phyloP scores from a whole-genome alignment of 2,113 vertebrate genomes.

The Oreochromis niloticus region DNA sequence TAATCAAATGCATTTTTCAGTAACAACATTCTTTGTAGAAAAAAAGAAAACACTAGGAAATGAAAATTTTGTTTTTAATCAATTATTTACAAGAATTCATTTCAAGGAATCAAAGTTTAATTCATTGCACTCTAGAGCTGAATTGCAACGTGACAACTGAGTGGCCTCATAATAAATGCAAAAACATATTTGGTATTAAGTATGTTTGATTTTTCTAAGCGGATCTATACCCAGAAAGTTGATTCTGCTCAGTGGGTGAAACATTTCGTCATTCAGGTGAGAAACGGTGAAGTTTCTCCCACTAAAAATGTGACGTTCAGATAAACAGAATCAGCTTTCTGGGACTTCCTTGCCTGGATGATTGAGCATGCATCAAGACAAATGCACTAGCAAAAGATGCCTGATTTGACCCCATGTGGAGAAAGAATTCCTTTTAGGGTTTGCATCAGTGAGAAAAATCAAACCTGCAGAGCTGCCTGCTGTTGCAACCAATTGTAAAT shows the following conservation, averaged over 20 bases:
- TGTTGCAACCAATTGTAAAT: background rate
- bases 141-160: background rate
- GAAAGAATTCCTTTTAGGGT: background rate
- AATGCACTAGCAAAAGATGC: background rate
- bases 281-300: background rate
- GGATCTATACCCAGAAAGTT: background rate
- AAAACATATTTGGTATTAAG: background rate
- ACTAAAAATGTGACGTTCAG: background rate
- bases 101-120: background rate
- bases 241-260: background rate
- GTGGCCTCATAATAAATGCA: background rate
- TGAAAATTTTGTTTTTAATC: background rate
- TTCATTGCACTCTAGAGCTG: background rate
- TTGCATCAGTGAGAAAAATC: background rate
- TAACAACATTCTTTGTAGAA: background rate
- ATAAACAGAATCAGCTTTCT: background rate
- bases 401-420: background rate
- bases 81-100: background rate
- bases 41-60: background rate
- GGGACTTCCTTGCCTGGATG: background rate
- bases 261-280: background rate
- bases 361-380: background rate
- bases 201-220: background rate
- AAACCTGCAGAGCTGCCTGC: background rate
- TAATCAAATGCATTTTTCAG: background rate